Percentiles rank a stretch among this genome's conserved stretches.
These are phyloP conservation scores for Agrochola litura DNA, from an alignment of 2,888 invertebrate species.

Conservation along the genomic window DNA sequence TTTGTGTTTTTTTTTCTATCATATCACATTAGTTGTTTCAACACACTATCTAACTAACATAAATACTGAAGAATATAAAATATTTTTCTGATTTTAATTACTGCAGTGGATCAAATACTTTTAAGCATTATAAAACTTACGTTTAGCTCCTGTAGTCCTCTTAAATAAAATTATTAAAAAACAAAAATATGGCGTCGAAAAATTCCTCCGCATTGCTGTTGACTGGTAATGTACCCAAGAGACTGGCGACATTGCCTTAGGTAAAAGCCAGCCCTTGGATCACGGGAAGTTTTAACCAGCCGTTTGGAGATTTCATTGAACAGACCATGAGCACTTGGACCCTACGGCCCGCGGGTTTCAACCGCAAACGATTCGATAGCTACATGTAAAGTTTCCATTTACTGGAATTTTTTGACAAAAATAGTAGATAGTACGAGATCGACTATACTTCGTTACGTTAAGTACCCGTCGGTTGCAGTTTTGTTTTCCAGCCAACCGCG, in stretches of 20 bases:
- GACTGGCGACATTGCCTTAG: not conserved
- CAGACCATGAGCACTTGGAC: not conserved
- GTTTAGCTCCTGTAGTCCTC: too few species aligned
- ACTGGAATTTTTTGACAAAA: not conserved
- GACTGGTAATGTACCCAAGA: not conserved
- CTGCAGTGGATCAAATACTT: too few species aligned
- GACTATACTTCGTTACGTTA: not conserved
- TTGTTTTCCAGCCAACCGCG: slow-evolving; percentile 28
- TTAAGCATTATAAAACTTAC: too few species aligned
- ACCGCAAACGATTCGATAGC: not conserved
- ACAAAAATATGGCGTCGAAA: not conserved
- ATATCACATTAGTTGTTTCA: too few species aligned
- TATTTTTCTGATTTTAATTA: too few species aligned
- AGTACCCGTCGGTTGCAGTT: slow-evolving; percentile 22
- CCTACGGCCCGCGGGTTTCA: not conserved
- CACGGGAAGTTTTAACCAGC: not conserved
- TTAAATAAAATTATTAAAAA: not conserved
- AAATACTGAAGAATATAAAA: too few species aligned
- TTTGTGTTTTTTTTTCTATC: too few species aligned
- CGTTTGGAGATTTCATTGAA: not conserved
- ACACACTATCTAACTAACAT: too few species aligned
- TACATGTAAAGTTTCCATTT: not conserved
- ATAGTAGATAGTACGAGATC: not conserved
- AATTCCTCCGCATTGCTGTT: not conserved
- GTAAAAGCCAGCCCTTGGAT: not conserved